Base-by-base conservation (phyloP, 35 echinoderm and acorn worm genomes). In the Strongylocentrotus purpuratus region DNA sequence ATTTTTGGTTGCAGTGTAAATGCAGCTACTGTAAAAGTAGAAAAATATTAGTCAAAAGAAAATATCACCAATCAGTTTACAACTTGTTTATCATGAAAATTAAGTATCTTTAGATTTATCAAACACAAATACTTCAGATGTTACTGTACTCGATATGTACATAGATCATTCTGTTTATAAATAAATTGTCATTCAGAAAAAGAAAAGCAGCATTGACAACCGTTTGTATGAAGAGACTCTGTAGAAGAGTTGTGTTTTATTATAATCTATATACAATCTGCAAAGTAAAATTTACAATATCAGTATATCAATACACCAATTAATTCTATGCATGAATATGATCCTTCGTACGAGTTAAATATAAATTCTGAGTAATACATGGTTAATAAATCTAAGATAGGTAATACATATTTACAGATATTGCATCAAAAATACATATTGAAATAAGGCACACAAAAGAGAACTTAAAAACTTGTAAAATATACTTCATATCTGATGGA, bases 341-440 rank as follows among this genome's bases (percentile, higher is more conserved):
- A 78, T n/a, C n/a, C 8, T 50, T 50, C 48, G 8, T 50, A 50
- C 13, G 48, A 50, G 48, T 10, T 50, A 50, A 0, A 28, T 4
- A 78, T 78, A 2, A 78, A 22, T 78, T 78, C 20, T 78, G 22
- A 78, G 22, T n/a, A 78, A 78, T 78, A 78, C 8, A 78, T 5
- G 65, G 65, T 78, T 78, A 25, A 78, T 78, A 78, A 78, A 78
- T 22, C 65, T 18, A 25, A 70, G 61, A 78, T 78, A 55, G 10
- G 50, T 55, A 14, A 10, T 13, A n/a, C 5, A 78, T 78, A 78
- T 78, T 22, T 78, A 78, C 65, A 78, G 65, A 78, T 78, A 78
- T 78, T 78, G 65, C 65, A 78, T 78, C 65, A 78, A 78, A 78
- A 78, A 78, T 22, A 78, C 65, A 78, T 78, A 78, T 78, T 78